Conservation (phyloP, 1,140 invertebrate genomes). For the Ceratosolen solmsi region DNA sequence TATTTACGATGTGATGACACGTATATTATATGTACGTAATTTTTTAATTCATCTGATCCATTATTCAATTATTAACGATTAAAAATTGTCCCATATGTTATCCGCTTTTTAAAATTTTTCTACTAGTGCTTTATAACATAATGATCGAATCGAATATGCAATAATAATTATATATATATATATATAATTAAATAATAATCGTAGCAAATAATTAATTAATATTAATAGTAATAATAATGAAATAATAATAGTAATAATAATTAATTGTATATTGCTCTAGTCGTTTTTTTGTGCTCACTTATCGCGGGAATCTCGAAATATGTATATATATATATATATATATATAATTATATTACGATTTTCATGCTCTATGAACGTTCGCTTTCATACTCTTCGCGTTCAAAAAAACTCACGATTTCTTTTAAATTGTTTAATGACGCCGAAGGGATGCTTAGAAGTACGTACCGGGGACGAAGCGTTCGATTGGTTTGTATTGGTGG, state of each 20-base stretch:
- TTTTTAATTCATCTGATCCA: neutral
- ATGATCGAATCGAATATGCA: constrained; percentile 27
- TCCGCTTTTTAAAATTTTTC: constrained; percentile 17
- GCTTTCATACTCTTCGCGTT: constrained; percentile 31
- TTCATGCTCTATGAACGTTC: constrained; percentile 29
- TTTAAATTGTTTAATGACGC: neutral
- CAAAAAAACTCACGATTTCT: constrained; percentile 10
- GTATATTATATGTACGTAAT: constrained; percentile 22
- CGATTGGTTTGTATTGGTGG: constrained; percentile 85
- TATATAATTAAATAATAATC: constrained; percentile 17
- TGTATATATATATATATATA: constrained; percentile 34
- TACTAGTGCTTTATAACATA: neutral
- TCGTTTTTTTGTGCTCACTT: constrained; percentile 33
- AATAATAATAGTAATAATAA: constrained; percentile 20
- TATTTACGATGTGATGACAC: neutral
- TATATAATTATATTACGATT: constrained; percentile 43
- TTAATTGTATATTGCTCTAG: constrained; percentile 12
- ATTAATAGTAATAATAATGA: constrained; percentile 27
- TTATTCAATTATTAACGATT: neutral
- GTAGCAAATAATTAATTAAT: constrained; percentile 5
- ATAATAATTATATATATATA: constrained; percentile 17
- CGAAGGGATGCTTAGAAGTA: constrained; percentile 74
- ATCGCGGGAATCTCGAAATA: constrained; percentile 48
- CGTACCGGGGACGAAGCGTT: constrained; percentile 89
- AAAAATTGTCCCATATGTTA: neutral